Evolutionary conservation across 2,888 invertebrate species (phyloP), one percentile per base, ranked within the genome.

Genomic region (Diarsia mendica): DNA sequence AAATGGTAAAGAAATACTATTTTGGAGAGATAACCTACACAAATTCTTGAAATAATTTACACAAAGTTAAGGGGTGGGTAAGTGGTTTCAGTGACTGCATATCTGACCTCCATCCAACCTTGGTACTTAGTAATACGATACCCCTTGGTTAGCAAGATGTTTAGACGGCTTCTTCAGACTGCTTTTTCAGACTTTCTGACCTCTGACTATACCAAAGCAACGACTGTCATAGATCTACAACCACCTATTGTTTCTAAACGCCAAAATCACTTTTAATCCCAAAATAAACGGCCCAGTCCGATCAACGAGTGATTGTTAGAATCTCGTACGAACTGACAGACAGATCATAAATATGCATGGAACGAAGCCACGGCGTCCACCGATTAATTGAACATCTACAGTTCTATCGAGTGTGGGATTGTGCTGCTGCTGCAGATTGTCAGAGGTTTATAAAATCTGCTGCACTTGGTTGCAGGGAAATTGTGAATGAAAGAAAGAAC

Each of bases 351-450:
- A 88, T 88, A 88, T 88, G 82, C 87, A 88, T 88, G 44, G 39
- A n/a, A 53, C 67, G 60, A 60, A 58, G 70, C 53, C 68, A 72
- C 33, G 39, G 77, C 67, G 64, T 76, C 64, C 48, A 9, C 48
- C 83, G 75, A 85, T 84, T 87, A 86, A 87, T 84, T 79, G 83
- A 74, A 83, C 86, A 86, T 88, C 87, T 85, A 84, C 74, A 75
- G 79, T 69, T 77, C 66, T 70, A 77, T 84, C 60, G 51, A 81
- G 64, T 65, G 51, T 44, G 64, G 18, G 55, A 76, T 51, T 67
- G 79, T 44, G 2, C n/a, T n/a, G 63, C 6, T 63, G 15, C n/a
- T 13, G 49, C 64, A 65, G 46, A 74, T 69, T 71, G 80, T 72
- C 1, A 28, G 13, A 33, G 6, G 18, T 20, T 13, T 18, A 44